Base-by-base conservation (phyloP, 2,113 vertebrate genomes). In the Lanius collurio region DNA sequence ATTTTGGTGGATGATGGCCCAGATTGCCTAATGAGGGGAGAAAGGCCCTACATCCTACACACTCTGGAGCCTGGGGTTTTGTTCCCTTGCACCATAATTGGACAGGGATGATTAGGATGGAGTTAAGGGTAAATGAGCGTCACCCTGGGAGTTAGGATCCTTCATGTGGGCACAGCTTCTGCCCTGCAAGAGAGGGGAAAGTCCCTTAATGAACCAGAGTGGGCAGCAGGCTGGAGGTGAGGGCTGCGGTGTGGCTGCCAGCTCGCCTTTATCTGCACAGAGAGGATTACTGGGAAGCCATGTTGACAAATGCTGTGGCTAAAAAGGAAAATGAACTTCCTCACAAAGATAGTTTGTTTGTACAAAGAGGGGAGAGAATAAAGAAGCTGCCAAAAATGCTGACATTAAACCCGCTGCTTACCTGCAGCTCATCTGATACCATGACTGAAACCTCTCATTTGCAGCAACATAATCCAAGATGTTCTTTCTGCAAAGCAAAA, bases 311-410 rank as follows among this genome's bases (percentile, higher is more conserved):
- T 35, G 71, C 63, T 57, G 55, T 2, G 2, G 82, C 78, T 95
- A 9, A 87, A 95, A 84, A 74, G 53, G 84, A 91, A 94, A 89
- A 87, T n/a, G 27, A 91, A 94, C 78, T 94, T 94, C 53, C 59
- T 69, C 67, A 77, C 74, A 90, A 85, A 91, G 90, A 50, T 2
- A 6, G n/a, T 42, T 91, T 87, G 89, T 90, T 96, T 94, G 89
- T 85, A 70, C 57, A 73, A 94, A 79, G 76, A 0, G 0, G 62
- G 57, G 57, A 73, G 28, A 59, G 77, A 89, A 82, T 75, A 69
- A 87, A 91, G 81, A 42, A 93, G 60, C 83, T 96, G 93, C 89
- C 80, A 93, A 91, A 92, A 80, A 69, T 80, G 63, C 78, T 94
- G 95, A 95, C 75, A 50, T 85, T 90, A 87, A 94, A 94, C 83